Conservation (phyloP, 2,797 vertebrate genomes). For the Craterocephalus amniculus region DNA sequence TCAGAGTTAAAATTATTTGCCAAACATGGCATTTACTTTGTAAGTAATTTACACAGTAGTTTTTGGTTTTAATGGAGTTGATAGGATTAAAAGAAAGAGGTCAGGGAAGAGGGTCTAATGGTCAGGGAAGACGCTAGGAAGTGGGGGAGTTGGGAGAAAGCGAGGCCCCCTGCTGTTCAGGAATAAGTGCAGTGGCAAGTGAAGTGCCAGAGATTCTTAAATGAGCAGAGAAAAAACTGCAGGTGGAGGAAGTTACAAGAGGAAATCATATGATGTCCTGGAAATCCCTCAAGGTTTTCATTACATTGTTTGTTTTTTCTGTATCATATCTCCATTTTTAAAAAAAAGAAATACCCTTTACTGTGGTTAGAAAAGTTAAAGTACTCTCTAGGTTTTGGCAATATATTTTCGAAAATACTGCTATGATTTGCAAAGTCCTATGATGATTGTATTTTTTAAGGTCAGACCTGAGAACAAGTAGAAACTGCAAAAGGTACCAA, state of each 20-base stretch:
- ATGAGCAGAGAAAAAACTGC: constrained; percentile 65
- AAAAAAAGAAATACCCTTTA: not conserved
- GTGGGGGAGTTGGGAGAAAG: constrained; percentile 22
- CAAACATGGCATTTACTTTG: not conserved
- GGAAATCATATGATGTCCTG: constrained; percentile 60
- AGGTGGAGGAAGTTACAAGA: constrained; percentile 69
- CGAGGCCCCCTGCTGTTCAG: constrained; percentile 54
- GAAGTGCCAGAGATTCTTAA: constrained; percentile 72
- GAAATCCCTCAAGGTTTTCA: constrained; percentile 16
- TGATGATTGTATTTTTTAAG: not conserved
- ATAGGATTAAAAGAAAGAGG: not conserved
- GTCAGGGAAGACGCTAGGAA: constrained; percentile 2
- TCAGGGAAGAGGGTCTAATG: not conserved
- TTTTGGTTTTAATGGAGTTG: not conserved
- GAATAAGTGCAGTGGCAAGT: constrained; percentile 57
- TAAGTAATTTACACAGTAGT: not conserved
- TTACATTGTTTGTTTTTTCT: not conserved
- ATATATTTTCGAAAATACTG: not conserved
- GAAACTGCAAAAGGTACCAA: not conserved
- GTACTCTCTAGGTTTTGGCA: not conserved
- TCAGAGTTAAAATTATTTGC: not conserved
- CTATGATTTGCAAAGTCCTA: not conserved
- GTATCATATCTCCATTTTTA: not conserved
- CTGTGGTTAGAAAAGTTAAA: not conserved
- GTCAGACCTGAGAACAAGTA: not conserved